These are phyloP conservation scores for Apodemus sylvaticus DNA, from an alignment of 2,113 vertebrate species.

Conservation along the genomic window DNA sequence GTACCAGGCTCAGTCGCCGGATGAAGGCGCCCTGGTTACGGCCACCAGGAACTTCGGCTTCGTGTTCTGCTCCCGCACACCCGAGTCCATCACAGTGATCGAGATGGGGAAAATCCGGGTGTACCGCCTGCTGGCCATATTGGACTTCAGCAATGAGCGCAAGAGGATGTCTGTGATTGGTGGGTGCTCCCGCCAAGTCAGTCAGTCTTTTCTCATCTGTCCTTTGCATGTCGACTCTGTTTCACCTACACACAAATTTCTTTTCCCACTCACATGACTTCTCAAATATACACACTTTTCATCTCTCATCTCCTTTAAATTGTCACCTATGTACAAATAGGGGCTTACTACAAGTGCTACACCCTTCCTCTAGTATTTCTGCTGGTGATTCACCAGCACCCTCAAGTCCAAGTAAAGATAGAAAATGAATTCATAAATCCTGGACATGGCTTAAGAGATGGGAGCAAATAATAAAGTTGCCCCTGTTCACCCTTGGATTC, in stretches of 20 bases:
- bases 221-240: background rate
- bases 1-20: conserved; percentile 98
- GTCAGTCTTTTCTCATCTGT: background rate
- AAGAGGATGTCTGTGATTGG: conserved; percentile 99
- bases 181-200: conserved; percentile 74
- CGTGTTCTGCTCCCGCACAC: conserved; percentile 93
- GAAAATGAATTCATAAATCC: conserved; percentile 39
- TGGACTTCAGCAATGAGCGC: conserved; percentile 96
- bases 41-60: conserved; percentile 97
- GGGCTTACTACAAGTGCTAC: background rate
- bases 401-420: conserved; percentile 24
- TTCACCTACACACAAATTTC: background rate
- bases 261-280: background rate
- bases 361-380: background rate
- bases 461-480: background rate
- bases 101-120: conserved; percentile 90
- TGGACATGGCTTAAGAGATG: conserved; percentile 11
- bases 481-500: background rate
- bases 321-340: background rate
- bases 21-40: conserved; percentile 96
- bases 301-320: background rate
- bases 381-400: background rate
- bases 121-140: conserved; percentile 93
- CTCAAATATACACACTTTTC: background rate
- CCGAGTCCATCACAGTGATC: conserved; percentile 90